These are phyloP conservation scores for Melieria picta DNA, from an alignment of 2,888 invertebrate genomes.

Conservation along the genomic window DNA sequence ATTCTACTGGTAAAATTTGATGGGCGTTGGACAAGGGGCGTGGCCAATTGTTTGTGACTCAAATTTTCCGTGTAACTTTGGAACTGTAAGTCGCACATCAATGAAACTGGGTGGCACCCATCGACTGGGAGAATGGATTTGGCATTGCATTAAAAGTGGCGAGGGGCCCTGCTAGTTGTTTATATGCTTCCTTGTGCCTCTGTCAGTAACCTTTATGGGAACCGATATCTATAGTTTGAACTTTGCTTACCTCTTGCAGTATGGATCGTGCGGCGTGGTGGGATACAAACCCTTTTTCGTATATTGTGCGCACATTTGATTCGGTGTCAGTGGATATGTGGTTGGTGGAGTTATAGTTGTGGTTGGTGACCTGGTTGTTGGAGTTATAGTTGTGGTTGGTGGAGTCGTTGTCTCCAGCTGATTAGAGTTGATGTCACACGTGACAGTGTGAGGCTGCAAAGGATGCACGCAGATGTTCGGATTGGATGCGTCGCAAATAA, in stretches of 20 bases:
- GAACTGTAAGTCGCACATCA: too few relatives aligned
- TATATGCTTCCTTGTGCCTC: too few relatives aligned
- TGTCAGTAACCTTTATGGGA: too few relatives aligned
- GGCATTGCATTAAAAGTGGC: too few relatives aligned
- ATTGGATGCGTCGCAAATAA: conserved; percentile 54
- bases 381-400: background rate
- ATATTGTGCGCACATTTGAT: conserved; percentile 47
- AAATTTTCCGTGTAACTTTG: too few relatives aligned
- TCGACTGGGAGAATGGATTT: too few relatives aligned
- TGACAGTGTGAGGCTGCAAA: conserved; percentile 36
- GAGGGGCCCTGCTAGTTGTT: too few relatives aligned
- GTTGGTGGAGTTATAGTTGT: conserved; percentile 10
- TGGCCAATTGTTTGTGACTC: too few relatives aligned
- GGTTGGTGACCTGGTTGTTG: conserved; percentile 12
- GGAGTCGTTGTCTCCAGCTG: conserved; percentile 21
- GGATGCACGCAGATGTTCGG: conserved; percentile 52
- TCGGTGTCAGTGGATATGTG: conserved; percentile 42
- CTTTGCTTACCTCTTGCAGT: conserved; percentile 52
- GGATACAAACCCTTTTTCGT: conserved; percentile 52
- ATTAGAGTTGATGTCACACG: conserved; percentile 53
- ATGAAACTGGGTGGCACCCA: too few relatives aligned
- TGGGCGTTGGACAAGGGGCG: too few relatives aligned
- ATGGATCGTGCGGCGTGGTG: conserved; percentile 51
- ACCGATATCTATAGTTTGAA: too few relatives aligned
- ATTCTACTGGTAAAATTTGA: too few relatives aligned